Conservation (phyloP, 1,140 invertebrate genomes). For the Lepidurus apus region DNA sequence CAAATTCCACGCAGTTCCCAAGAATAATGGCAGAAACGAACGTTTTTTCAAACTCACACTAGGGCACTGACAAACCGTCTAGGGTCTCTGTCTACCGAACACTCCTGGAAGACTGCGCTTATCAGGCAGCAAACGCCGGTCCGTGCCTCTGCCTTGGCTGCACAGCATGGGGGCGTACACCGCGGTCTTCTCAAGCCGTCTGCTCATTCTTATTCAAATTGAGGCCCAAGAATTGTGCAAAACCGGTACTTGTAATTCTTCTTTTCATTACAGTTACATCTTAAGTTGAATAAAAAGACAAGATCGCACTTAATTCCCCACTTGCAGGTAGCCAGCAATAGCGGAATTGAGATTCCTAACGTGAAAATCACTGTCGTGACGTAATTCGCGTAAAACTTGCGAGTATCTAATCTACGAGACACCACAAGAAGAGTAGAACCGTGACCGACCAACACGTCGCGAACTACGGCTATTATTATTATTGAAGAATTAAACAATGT, state of each 20-base stretch:
- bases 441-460: no score
- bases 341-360: no score
- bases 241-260: conserved; percentile 2
- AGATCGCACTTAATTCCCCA: background rate
- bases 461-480: no score
- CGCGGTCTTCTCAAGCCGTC: background rate
- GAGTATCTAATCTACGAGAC: no score
- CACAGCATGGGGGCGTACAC: background rate
- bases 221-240: background rate
- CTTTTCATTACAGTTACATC: background rate
- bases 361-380: no score
- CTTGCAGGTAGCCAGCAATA: no score
- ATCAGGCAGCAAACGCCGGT: background rate
- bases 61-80: no score
- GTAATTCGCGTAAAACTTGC: no score
- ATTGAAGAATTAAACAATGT: no score
- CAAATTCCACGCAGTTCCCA: no score
- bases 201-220: conserved; percentile 4
- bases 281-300: background rate
- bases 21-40: background rate
- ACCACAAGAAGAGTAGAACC: no score
- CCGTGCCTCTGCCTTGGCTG: background rate
- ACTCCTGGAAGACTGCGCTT: background rate
- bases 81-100: background rate
- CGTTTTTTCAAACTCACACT: background rate